A percentile compares a stretch with the other conserved stretches of the same genome.
phyloP scores from a whole-genome alignment of 2,888 invertebrate genomes.

The Tipula helvola region DNA sequence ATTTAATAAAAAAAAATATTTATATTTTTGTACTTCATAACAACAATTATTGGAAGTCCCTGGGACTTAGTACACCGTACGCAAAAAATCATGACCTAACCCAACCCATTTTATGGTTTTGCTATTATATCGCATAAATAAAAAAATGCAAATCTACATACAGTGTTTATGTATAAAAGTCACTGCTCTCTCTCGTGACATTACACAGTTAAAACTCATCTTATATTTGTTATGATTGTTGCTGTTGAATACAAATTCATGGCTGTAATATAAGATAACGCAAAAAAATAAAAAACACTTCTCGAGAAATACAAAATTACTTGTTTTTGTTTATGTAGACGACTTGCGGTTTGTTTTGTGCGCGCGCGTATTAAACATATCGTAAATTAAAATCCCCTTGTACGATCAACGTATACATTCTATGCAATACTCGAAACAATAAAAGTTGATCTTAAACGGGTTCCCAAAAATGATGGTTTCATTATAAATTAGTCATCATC shows the following conservation, averaged over 20 bases:
- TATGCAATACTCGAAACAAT: too few species aligned
- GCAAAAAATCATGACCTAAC: not conserved
- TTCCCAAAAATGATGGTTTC: too few species aligned
- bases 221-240: not conserved
- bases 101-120: not conserved
- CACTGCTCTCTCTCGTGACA: not conserved
- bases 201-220: not conserved
- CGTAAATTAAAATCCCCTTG: too few species aligned
- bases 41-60: not conserved
- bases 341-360: too few species aligned
- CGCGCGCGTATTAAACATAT: too few species aligned
- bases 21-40: not conserved
- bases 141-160: not conserved
- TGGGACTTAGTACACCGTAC: not conserved
- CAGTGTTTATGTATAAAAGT: not conserved
- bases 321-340: not conserved
- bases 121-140: not conserved
- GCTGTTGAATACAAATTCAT: not conserved
- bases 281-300: not conserved
- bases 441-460: too few species aligned
- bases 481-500: too few species aligned
- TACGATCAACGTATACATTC: too few species aligned
- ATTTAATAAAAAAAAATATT: not conserved
- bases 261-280: not conserved
- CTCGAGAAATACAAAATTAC: not conserved